Evolutionary conservation across 92 coral and sea anemone genomes (phyloP), one percentile per base, ranked within the genome.

Genomic region (Palythoa heliodiscus): DNA sequence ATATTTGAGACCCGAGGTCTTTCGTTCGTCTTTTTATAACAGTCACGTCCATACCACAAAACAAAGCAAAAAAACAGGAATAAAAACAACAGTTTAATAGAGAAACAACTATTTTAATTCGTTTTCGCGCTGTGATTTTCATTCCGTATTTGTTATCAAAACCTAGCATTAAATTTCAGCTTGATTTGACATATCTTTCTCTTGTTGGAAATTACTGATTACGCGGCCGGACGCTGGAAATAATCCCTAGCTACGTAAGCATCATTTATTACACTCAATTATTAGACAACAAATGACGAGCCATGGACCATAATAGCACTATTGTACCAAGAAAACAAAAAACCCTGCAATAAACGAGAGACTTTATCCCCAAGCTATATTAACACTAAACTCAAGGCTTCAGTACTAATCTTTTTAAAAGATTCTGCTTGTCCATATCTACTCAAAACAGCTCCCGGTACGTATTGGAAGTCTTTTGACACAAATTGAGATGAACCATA

Each of bases 181-280:
- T 15, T 75, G 63, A 23, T 16, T 76, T 64, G 8, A 40, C 7
- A 54, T 16, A 25, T 52, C 79, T 23, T 75, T 75, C 64, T 20
- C 72, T 23, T 19, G 58, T 17, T 38, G 66, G 24, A 47, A 66
- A 80, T 9, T 17, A 80, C 14, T 66, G 72, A 67, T 66, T 54
- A 80, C 57, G 43, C 22, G 40, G 47, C 19, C 60, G 74, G 84
- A 48, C 20, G 48, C 74, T 67, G 61, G 38, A 67, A 80, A 40
- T 80, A 80, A 80, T 80, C 74, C 39, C 84, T 5, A 11, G 16
- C 24, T 61, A 79, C 84, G 73, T 64, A 64, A 63, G 73, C 55
- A 66, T 80, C 84, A 17, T 66, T 66, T 22, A 80, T 80, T 80
- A 22, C 60, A 15, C 73, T 66, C 84, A 80, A 80, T 80, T 80